Conservation (phyloP, 2,113 vertebrate genomes). For the Tupaia chinensis region DNA sequence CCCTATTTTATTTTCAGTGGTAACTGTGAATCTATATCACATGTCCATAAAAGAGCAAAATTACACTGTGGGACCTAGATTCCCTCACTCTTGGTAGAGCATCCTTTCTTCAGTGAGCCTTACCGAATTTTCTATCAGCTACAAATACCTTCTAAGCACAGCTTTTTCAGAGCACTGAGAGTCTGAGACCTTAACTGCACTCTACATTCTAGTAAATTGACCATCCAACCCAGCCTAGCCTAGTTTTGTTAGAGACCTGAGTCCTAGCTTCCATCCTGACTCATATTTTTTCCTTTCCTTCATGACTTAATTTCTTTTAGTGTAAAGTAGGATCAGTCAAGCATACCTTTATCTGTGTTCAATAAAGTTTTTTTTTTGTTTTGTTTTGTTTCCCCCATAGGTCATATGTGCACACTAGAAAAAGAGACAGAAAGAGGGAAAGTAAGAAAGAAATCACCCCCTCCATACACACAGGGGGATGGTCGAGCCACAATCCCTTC, state of each 20-base stretch:
- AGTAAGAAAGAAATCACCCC: too few relatives aligned
- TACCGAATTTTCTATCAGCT: not conserved
- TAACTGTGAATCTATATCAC: not conserved
- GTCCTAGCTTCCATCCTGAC: not conserved
- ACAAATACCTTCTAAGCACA: not conserved
- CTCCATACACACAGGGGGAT: too few relatives aligned
- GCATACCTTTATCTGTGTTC: not conserved
- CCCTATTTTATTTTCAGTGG: not conserved
- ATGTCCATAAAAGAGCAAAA: not conserved
- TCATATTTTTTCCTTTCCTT: not conserved
- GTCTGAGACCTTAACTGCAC: not conserved
- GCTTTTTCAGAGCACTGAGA: not conserved
- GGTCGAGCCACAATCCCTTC: too few relatives aligned
- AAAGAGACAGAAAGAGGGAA: too few relatives aligned
- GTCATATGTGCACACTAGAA: too few relatives aligned
- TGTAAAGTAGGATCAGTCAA: not conserved
- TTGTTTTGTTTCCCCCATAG: too few relatives aligned
- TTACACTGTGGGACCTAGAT: not conserved
- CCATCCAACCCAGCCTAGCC: not conserved
- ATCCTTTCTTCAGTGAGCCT: not conserved
- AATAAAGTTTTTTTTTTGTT: too few relatives aligned
- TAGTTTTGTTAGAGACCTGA: not conserved
- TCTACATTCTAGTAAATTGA: fast-evolving
- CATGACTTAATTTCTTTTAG: not conserved
- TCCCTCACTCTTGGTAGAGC: not conserved